Base-by-base conservation (phyloP, 2,797 vertebrate species). In the Coregonus suidteri region DNA sequence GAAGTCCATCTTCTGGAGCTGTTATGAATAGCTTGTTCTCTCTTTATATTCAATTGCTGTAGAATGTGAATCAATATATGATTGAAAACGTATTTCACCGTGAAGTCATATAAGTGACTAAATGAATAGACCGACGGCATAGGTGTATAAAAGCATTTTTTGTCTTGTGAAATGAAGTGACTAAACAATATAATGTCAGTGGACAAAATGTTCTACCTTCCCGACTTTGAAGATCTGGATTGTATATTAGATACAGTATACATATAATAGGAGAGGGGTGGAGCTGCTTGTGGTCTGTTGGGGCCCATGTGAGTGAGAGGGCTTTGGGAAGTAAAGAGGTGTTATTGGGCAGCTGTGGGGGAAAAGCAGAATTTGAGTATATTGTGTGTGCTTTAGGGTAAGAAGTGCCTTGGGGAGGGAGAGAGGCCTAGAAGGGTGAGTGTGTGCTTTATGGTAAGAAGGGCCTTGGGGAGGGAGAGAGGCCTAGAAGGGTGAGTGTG, bases 1-100 rank as follows among this genome's bases (percentile, higher is more conserved):
- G 76, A 83, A 79, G 73, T 69, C 71, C 75, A 81, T 83, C 41
- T 82, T 80, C 77, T 79, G 53, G 75, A 77, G 77, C 77, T 52
- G 18, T 5, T 4, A 66, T 34, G 7, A 13, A n/a, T 13, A n/a
- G 3, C 9, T 34, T 52, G 3, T 52, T 13, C 20, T 15, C 9
- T 25, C 9, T 16, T 35, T 7, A 31, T 13, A n/a, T 67, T 4
- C 54, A 52, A 15, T 18, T 13, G 18, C n/a, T 14, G 30, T 67
- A 35, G 25, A 67, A 6, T 6, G 16, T 59, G 2, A 9, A 3
- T 62, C 59, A 62, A 62, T 62, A 25, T 2, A 6, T 6, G 0
- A 9, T 25, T 7, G 11, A 25, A 62, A 25, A 47, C 3, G 41
- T 14, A 1, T 14, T 14, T 31, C 65, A 30, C 13, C 1, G 3